Base-by-base conservation (phyloP, 1,140 invertebrate genomes). In the Paralvinella palmiformis region DNA sequence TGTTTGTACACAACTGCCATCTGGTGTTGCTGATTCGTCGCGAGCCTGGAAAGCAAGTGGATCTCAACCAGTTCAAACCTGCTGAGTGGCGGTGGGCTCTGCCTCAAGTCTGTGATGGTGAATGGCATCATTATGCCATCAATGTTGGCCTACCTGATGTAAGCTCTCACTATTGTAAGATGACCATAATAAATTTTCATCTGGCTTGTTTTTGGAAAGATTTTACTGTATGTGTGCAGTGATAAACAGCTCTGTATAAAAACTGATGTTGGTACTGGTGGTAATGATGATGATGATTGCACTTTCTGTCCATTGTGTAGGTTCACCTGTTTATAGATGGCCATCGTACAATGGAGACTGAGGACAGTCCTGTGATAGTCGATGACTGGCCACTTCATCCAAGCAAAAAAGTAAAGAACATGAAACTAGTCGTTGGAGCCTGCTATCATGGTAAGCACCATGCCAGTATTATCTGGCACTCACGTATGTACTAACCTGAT, bases 301-400 rank as follows among this genome's bases (percentile, higher is more conserved):
- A 22, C 10, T 7, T 13, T 15, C 7, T 7, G 10, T 10, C 13
- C 22, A 10, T 59, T 13, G 65, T 71, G 5, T 62, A 82, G 79
- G 70, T 94, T 15, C 87, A 87, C 63, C 81, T 97, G 29, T 94
- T 87, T 76, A 86, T 97, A 64, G 96, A 98, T 81, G 96, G 96
- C 0, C 87, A 90, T 73, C 79, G 88, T 20, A 90, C 91, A 81
- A 84, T 88, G 4, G 84, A 85, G 56, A 88, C 91, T 70, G 88
- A 89, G 75, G 88, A 88, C 68, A 95, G 94, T 72, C 92, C 94
- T 0, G 95, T 98, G 79, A 91, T 98, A 32, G 94, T 99, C 74
- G 96, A 99, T 80, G 96, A 99, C 80, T 99, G 96, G 96, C 95
- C 96, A n/a, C 83, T 99, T 15, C 96, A 99, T 79, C 91, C 92